Evolutionary conservation across 1,140 invertebrate species (phyloP), one percentile per base, ranked within the genome.

Genomic region (Drosophila persimilis): DNA sequence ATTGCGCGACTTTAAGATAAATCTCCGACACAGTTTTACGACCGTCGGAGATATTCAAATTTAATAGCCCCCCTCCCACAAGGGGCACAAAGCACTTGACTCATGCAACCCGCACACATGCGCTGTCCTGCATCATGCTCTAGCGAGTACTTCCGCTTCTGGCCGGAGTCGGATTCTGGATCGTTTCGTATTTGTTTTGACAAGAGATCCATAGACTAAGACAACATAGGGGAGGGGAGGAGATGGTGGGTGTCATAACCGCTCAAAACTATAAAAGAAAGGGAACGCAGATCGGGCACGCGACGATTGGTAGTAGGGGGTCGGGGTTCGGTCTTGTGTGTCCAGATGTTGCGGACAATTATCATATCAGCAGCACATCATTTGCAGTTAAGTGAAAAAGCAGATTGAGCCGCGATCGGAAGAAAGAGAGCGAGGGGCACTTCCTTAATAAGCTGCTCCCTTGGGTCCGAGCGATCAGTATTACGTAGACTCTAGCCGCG

Each of bases 291-390:
- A 63, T 52, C 46, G 70, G 29, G 53, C 79, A 83, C 79, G 79
- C 79, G 79, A 77, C 79, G 64, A 61, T 58, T 61, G 17, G 57
- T 7, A 8, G 29, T 8, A 5, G 24, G 35, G 35, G 11, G 35
- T 13, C 3, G 35, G 35, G 11, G 35, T 5, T 39, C 11, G 70
- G 26, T 51, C 29, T 47, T 60, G 22, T 62, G 47, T 47, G 60
- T 80, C 77, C 81, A 85, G 81, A 85, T 85, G 81, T 86, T 85
- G 74, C 35, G 59, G 64, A 64, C 81, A 85, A 85, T 85, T 85
- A 85, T 86, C 81, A 85, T 88, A 85, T 85, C 81, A 85, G 62
- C 62, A 71, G 77, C 81, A 86, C 81, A 86, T 85, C 81, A 81
- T 85, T 85, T 77, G 80, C 71, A 72, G 54, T 61, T 79, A 88